These are phyloP conservation scores for Spisula subtruncata DNA, from an alignment of 2,888 invertebrate species.

Conservation along the genomic window DNA sequence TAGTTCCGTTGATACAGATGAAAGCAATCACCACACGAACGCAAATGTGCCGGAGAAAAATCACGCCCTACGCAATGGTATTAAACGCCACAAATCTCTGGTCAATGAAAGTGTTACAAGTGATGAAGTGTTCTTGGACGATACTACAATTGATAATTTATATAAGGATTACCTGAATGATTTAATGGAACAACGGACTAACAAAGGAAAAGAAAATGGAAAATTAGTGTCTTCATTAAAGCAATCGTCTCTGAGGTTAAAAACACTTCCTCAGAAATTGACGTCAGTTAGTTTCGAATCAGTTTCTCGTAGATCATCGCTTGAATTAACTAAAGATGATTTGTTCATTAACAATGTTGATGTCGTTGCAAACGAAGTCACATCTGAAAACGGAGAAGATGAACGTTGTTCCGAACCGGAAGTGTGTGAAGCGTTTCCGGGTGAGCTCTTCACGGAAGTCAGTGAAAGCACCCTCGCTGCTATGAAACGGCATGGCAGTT, in stretches of 20 bases:
- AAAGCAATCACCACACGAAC: not conserved
- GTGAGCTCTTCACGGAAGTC: slow-evolving; percentile 69
- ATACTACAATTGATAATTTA: slow-evolving; percentile 52
- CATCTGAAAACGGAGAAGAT: slow-evolving; percentile 27
- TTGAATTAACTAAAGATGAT: slow-evolving; percentile 64
- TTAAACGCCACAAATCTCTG: slow-evolving; percentile 49
- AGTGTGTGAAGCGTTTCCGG: slow-evolving; percentile 61
- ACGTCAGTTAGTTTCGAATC: slow-evolving; percentile 65
- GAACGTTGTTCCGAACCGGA: slow-evolving; percentile 31
- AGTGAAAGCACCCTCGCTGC: slow-evolving; percentile 70
- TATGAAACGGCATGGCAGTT: slow-evolving; percentile 69
- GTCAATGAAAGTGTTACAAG: slow-evolving; percentile 48
- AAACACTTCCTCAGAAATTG: slow-evolving; percentile 61
- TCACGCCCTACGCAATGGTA: slow-evolving; percentile 42
- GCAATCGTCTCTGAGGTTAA: slow-evolving; percentile 37
- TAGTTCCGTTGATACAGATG: slow-evolving; percentile 34
- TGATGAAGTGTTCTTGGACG: slow-evolving; percentile 64
- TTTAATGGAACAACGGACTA: slow-evolving; percentile 13
- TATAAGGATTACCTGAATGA: slow-evolving; percentile 44
- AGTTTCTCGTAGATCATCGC: slow-evolving; percentile 56
- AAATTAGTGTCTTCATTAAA: slow-evolving; percentile 46
- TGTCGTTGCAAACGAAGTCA: slow-evolving; percentile 27
- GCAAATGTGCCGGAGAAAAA: not conserved
- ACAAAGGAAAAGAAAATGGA: slow-evolving; percentile 9
- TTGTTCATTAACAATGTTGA: slow-evolving; percentile 50